Conservation (phyloP, 2,888 invertebrate species). For the Bhutanitis thaidina region DNA sequence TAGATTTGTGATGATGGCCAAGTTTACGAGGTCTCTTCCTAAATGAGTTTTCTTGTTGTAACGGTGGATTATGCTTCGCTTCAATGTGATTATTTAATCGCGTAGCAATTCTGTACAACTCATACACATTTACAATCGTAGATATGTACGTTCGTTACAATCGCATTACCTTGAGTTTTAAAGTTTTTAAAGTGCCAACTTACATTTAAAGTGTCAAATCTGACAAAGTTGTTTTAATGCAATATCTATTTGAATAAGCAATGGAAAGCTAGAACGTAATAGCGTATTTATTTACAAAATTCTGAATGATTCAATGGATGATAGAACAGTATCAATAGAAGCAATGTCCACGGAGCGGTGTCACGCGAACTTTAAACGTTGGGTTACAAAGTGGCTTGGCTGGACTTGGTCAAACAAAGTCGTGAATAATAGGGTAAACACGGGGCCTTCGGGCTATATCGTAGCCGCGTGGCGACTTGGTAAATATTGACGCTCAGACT, state of each 20-base stretch:
- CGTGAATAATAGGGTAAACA: constrained; percentile 73
- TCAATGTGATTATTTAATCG: background rate
- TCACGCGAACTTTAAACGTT: constrained; percentile 57
- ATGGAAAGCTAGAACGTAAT: no score
- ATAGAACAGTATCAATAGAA: no score
- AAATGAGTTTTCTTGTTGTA: constrained; percentile 25
- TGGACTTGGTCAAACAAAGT: constrained; percentile 53
- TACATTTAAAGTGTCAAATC: no score
- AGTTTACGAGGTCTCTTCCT: constrained; percentile 34
- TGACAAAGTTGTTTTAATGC: no score
- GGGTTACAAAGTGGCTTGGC: constrained; percentile 31
- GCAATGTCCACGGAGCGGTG: constrained; percentile 53
- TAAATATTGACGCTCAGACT: constrained; percentile 65
- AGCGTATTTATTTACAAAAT: no score
- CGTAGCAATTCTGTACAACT: background rate
- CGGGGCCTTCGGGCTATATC: constrained; percentile 39
- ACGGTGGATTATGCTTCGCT: constrained; percentile 10
- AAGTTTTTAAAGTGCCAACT: no score
- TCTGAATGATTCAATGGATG: no score
- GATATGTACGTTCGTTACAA: no score
- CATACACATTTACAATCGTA: background rate
- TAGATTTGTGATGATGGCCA: constrained; percentile 66
- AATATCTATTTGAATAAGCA: no score
- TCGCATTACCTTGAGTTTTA: no score
- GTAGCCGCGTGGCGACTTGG: constrained; percentile 52